Evolutionary conservation across 2,113 vertebrate genomes (phyloP).

Genomic region (Forbesichthys agassizii): DNA sequence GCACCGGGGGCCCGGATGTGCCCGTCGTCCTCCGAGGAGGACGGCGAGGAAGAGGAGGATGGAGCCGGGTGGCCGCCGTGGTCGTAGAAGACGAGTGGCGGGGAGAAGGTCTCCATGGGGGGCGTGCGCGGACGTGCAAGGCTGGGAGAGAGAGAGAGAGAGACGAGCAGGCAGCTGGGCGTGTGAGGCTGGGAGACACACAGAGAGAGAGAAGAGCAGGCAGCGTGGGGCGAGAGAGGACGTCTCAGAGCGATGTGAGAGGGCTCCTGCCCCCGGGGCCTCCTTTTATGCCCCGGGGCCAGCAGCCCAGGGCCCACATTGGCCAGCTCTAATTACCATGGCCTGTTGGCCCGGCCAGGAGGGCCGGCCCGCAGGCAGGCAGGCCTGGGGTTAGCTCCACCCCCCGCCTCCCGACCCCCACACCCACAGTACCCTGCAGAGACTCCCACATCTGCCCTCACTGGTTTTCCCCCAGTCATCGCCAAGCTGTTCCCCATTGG

Average conservation of each 20-base stretch:
- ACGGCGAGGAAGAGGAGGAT: too few relatives aligned
- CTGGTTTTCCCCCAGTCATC: slow-evolving; percentile 75
- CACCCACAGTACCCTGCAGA: slow-evolving; percentile 69
- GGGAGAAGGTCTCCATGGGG: slow-evolving; percentile 88
- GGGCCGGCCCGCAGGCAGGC: slow-evolving; percentile 56
- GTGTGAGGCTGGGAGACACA: slow-evolving; percentile 6
- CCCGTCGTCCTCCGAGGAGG: slow-evolving; percentile 86
- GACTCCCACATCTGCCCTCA: slow-evolving; percentile 80
- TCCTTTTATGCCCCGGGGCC: slow-evolving; percentile 83
- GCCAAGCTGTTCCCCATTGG: slow-evolving; percentile 34
- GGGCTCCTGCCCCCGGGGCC: slow-evolving; percentile 74
- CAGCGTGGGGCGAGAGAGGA: slow-evolving; percentile 49
- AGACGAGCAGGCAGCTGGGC: slow-evolving; percentile 17
- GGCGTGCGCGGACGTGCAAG: background rate
- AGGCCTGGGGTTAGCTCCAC: slow-evolving; percentile 66
- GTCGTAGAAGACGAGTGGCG: slow-evolving; percentile 89
- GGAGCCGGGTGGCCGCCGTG: slow-evolving; percentile 86
- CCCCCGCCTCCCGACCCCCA: slow-evolving; percentile 47
- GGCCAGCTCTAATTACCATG: slow-evolving; percentile 89
- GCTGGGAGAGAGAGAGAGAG: background rate
- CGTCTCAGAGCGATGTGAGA: slow-evolving; percentile 76
- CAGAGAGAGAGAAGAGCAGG: slow-evolving; percentile 1
- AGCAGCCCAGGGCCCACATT: slow-evolving; percentile 81
- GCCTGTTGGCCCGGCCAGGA: slow-evolving; percentile 77
- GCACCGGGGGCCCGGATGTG: slow-evolving; percentile 87